phyloP scores from a whole-genome alignment of 1,140 invertebrate species.

The Ceratina calcarata region DNA sequence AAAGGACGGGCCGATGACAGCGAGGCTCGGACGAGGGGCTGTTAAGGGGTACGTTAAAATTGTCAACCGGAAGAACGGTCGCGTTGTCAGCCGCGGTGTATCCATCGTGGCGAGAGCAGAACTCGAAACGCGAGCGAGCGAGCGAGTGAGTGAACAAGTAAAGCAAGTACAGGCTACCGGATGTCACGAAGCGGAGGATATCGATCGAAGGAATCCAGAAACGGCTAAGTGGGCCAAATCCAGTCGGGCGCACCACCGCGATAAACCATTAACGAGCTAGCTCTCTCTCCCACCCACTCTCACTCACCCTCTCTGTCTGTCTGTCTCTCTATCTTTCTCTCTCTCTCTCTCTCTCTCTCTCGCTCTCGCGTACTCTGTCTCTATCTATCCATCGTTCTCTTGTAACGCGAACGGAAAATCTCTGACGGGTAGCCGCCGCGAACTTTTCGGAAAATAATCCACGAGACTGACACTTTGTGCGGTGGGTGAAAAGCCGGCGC shows the following conservation, averaged over 20 bases:
- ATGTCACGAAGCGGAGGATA: conserved; percentile 45
- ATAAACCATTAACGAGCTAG: conserved; percentile 56
- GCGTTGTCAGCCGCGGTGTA: conserved; percentile 19
- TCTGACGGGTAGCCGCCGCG: conserved; percentile 23
- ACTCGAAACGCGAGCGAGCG: conserved; percentile 37
- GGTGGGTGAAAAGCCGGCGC: conserved; percentile 23
- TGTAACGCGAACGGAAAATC: conserved; percentile 27
- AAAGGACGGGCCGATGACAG: conserved; percentile 11
- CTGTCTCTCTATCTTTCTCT: neutral
- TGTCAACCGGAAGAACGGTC: conserved; percentile 39
- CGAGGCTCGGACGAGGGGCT: neutral
- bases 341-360: conserved; percentile 20
- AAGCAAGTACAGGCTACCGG: neutral
- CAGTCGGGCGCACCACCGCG: conserved; percentile 43
- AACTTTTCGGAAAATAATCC: conserved; percentile 47
- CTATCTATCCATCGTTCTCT: neutral
- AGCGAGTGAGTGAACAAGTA: conserved; percentile 4
- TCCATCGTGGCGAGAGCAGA: conserved; percentile 21
- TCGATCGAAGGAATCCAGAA: conserved; percentile 47
- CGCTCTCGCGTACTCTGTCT: neutral
- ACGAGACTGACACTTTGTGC: conserved; percentile 39
- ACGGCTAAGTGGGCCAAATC: conserved; percentile 51
- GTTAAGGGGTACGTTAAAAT: conserved; percentile 42
- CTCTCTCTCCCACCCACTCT: conserved; percentile 10
- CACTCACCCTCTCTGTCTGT: neutral